A percentile compares a stretch with the other conserved stretches of the same genome.
Evolutionary conservation across 2,888 invertebrate species (phyloP).

Genomic region (Drosophila hamatofila): DNA sequence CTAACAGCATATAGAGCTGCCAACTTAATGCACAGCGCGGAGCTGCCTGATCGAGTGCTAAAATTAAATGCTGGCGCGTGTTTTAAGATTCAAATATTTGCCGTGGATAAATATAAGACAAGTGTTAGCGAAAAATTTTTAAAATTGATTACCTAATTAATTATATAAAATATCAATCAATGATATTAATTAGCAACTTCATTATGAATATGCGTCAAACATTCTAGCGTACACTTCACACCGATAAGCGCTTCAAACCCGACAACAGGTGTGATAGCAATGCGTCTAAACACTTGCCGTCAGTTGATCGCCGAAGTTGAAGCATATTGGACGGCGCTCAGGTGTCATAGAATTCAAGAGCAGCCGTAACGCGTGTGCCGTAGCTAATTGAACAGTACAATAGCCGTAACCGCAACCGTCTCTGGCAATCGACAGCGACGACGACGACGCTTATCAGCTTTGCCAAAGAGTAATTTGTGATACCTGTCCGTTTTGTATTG

Average conservation of each 20-base stretch:
- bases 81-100: not conserved
- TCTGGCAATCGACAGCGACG: constrained; percentile 52
- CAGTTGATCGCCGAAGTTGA: constrained; percentile 64
- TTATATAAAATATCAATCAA: constrained; percentile 4
- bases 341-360: constrained; percentile 21
- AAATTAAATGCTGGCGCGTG: constrained; percentile 18
- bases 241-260: constrained; percentile 50
- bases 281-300: constrained; percentile 21
- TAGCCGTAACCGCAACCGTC: constrained; percentile 31
- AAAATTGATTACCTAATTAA: not conserved
- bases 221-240: constrained; percentile 11
- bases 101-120: not conserved
- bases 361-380: constrained; percentile 36
- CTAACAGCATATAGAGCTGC: constrained; percentile 7
- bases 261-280: constrained; percentile 46
- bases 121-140: not conserved
- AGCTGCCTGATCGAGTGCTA: not conserved
- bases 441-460: constrained; percentile 70
- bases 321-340: constrained; percentile 51
- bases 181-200: constrained; percentile 30
- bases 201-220: constrained; percentile 11
- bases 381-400: constrained; percentile 28
- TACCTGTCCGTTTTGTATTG: constrained; percentile 77
- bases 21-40: constrained; percentile 1
- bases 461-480: constrained; percentile 80